Percentiles rank a stretch among this genome's conserved stretches.
Evolutionary conservation across 2,797 vertebrate species (phyloP).

Genomic region (Hipposideros larvatus): DNA sequence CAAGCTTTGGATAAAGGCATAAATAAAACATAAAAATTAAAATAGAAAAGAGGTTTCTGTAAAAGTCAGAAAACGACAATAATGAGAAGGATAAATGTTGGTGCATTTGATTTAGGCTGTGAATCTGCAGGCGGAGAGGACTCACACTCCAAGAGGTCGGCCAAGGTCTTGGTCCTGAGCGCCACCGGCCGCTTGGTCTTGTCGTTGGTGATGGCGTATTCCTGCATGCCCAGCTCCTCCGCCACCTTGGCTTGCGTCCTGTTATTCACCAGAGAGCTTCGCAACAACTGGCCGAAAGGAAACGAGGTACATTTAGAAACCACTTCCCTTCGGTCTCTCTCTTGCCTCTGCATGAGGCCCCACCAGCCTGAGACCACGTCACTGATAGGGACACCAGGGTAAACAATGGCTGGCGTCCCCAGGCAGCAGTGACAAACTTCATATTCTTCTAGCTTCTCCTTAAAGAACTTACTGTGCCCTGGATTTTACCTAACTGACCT

Average conservation of each 20-base stretch:
- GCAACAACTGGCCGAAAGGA: constrained; percentile 91
- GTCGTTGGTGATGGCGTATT: constrained; percentile 98
- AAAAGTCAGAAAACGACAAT: background rate
- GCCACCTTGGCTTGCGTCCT: constrained; percentile 99
- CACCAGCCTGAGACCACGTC: background rate
- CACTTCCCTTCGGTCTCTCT: background rate
- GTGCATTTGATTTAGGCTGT: background rate
- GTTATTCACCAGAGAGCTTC: constrained; percentile 99
- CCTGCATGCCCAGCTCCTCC: constrained; percentile 98
- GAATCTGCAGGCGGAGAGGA: constrained; percentile 56
- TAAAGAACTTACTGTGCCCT: background rate
- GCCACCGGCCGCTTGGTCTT: constrained; percentile 97
- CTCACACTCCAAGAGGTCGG: constrained; percentile 98
- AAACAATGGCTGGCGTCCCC: background rate
- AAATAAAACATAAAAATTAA: constrained; percentile 14
- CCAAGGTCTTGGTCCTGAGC: constrained; percentile 97
- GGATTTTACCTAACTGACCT: background rate
- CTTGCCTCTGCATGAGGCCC: background rate
- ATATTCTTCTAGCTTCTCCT: background rate
- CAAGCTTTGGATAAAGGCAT: constrained; percentile 8
- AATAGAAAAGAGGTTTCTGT: constrained; percentile 6
- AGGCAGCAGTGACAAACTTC: background rate
- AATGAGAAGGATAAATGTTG: background rate
- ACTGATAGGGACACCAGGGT: background rate
- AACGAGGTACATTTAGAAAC: background rate